Conservation (phyloP, 2,888 invertebrate genomes). For the Anarsia innoxiella region DNA sequence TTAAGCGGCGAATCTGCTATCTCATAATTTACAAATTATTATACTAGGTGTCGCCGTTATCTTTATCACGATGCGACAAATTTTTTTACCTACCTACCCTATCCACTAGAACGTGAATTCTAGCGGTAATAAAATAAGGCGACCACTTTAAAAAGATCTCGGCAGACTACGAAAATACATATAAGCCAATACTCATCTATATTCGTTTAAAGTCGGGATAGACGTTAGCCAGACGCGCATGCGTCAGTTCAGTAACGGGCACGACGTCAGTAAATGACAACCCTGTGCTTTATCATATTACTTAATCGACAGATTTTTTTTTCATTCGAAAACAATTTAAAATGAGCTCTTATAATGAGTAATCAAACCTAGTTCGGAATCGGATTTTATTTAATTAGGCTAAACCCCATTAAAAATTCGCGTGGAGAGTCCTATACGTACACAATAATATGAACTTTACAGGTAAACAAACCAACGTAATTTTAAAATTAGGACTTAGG, state of each 20-base stretch:
- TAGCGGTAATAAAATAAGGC: slow-evolving; percentile 53
- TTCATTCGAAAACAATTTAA: too few relatives aligned
- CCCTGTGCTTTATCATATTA: slow-evolving; percentile 63
- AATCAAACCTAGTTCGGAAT: too few relatives aligned
- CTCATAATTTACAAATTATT: slow-evolving; percentile 61
- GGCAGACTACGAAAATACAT: slow-evolving; percentile 51
- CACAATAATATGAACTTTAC: too few relatives aligned
- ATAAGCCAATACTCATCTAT: slow-evolving; percentile 55
- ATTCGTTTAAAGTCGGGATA: slow-evolving; percentile 65
- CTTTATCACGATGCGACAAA: slow-evolving; percentile 68
- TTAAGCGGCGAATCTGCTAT: slow-evolving; percentile 47
- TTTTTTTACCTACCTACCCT: slow-evolving; percentile 62
- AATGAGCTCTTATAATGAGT: too few relatives aligned
- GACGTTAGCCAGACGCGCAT: slow-evolving; percentile 71
- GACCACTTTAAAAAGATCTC: slow-evolving; percentile 56
- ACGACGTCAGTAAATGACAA: slow-evolving; percentile 70
- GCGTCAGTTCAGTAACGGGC: slow-evolving; percentile 54
- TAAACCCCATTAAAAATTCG: too few relatives aligned
- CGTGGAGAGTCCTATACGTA: too few relatives aligned
- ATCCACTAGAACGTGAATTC: slow-evolving; percentile 50
- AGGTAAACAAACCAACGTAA: too few relatives aligned
- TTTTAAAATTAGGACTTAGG: too few relatives aligned
- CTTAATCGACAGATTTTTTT: too few relatives aligned
- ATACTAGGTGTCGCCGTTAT: slow-evolving; percentile 54
- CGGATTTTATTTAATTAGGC: too few relatives aligned